A percentile compares a stretch with the other conserved stretches of the same genome.
Evolutionary conservation across 2,113 vertebrate species (phyloP).

Genomic region (Oceanodroma tethys): DNA sequence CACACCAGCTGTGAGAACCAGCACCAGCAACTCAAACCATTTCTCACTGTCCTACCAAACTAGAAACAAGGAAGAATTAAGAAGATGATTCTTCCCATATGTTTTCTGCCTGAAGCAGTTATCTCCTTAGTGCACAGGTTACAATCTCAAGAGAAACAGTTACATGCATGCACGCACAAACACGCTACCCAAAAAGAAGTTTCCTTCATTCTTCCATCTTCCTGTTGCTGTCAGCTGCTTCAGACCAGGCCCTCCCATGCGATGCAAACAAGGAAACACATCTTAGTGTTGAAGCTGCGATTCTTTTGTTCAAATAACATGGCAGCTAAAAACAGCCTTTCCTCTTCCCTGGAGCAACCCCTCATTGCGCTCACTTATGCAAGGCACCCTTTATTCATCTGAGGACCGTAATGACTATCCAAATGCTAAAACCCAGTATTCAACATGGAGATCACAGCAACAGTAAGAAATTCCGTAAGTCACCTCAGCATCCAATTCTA

Average conservation of each 20-base stretch:
- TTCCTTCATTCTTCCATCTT: slow-evolving; percentile 2
- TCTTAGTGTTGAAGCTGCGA: neutral
- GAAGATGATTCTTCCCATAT: neutral
- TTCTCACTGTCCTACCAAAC: neutral
- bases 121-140: neutral
- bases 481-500: neutral
- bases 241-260: neutral
- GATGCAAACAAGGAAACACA: slow-evolving; percentile 24
- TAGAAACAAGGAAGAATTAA: neutral
- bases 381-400: neutral
- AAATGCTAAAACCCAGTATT: neutral
- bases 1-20: slow-evolving; percentile 9
- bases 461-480: neutral
- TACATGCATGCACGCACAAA: neutral
- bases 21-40: neutral
- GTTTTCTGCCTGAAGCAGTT: neutral
- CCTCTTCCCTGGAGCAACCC: slow-evolving; percentile 22
- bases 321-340: slow-evolving; percentile 31
- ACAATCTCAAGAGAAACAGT: neutral
- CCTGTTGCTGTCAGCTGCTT: neutral
- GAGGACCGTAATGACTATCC: neutral
- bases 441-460: neutral
- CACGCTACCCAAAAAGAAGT: neutral
- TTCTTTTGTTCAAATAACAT: slow-evolving; percentile 29
- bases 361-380: neutral